Percentiles rank a stretch among this genome's conserved stretches.
Conservation (phyloP, 2,113 vertebrate genomes). For the Tragelaphus scriptus region DNA sequence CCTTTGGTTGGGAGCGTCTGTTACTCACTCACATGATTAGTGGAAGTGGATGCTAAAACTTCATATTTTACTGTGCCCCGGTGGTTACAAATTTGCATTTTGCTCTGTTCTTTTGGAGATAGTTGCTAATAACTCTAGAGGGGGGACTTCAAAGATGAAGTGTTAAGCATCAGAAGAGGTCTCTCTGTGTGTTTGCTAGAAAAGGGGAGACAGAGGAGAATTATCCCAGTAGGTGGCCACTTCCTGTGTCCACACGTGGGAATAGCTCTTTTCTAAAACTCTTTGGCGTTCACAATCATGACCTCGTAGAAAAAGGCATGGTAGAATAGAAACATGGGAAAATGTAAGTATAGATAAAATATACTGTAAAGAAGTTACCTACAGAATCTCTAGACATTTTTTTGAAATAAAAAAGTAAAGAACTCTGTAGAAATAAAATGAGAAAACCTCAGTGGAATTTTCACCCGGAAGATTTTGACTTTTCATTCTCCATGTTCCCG, state of each 20-base stretch:
- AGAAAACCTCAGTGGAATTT: background rate
- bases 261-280: background rate
- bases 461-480: background rate
- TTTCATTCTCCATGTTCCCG: background rate
- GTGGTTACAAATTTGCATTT: background rate
- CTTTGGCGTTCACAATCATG: background rate
- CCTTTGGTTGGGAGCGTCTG: background rate
- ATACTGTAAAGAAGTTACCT: background rate
- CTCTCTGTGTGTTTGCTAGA: background rate
- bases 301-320: background rate
- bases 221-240: background rate
- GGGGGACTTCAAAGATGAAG: background rate
- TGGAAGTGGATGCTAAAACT: background rate
- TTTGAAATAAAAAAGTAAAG: background rate
- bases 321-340: background rate
- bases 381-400: background rate
- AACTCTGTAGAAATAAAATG: background rate
- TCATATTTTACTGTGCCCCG: background rate
- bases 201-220: background rate
- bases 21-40: background rate
- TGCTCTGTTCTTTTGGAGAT: background rate
- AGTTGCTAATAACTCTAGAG: background rate
- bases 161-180: background rate
- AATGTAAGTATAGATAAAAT: background rate
- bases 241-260: background rate